Base-by-base conservation (phyloP, 2,888 invertebrate species). In the Euspilapteryx auroguttella region DNA sequence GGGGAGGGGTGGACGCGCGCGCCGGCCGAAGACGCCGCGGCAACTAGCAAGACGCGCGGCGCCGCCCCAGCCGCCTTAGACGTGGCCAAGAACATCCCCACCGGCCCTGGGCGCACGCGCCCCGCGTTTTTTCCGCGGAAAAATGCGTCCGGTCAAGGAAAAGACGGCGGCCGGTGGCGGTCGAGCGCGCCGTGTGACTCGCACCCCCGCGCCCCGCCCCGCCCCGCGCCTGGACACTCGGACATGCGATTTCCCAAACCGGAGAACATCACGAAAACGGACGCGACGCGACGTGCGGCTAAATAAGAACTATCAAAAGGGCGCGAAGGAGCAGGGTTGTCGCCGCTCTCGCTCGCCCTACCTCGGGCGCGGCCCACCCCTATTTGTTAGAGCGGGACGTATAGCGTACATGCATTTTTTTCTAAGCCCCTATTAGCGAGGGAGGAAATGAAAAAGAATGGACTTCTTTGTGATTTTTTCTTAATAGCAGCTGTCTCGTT, bases 401-500 rank as follows among this genome's bases (percentile, higher is more conserved):
- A 52, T 56, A 61, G 55, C 48, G 44, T 58, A 47, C 46, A 53
- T 54, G 51, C 55, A 59, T 73, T 71, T 73, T n/a, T 75, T 73
- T 69, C 68, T 71, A 71, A 73, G 66, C 68, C 55, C 55, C 57
- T 61, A 63, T 65, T 62, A 65, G 63, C 55, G 49, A 63, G 69
- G 71, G 73, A 73, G 73, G 71, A 73, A 71, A 62, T 73, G 68
- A 56, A 73, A 71, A 73, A 69, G 69, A 73, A 73, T 65, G 58
- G 53, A 54, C 59, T 68, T 73, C 73, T 73, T 73, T 71, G 57
- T 58, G 59, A 66, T 73, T 75, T 75, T 75, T 71, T 66, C 68
- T 69, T 65, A 55, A 46, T 53, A 45, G 45, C 48, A 28, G 45
- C 34, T 12, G 49, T 66, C 73, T 61, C 71, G 56, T 65, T 71